A percentile compares a stretch with the other conserved stretches of the same genome.
Conservation (phyloP, 2,888 invertebrate species). For the Melieria picta region DNA sequence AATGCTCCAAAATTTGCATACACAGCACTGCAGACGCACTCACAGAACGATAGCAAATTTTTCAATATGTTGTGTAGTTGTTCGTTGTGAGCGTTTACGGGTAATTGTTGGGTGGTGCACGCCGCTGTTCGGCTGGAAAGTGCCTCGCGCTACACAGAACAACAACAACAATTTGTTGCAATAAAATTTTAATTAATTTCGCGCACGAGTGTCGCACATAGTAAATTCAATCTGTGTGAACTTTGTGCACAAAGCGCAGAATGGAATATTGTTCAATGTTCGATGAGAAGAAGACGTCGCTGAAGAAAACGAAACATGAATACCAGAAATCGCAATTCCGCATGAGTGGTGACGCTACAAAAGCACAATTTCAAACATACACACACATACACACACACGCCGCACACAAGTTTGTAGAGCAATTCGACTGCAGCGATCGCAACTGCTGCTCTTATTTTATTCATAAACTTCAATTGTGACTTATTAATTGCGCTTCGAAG, state of each 20-base stretch:
- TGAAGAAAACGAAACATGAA: neutral
- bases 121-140: too few relatives aligned
- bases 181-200: constrained; percentile 33
- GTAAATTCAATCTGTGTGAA: constrained; percentile 28
- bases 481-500: constrained; percentile 12
- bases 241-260: neutral
- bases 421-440: constrained; percentile 4
- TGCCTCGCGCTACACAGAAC: neutral
- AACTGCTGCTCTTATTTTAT: neutral
- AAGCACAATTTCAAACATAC: neutral
- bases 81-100: too few relatives aligned
- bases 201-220: constrained; percentile 23
- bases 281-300: neutral
- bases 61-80: too few relatives aligned
- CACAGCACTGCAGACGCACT: too few relatives aligned
- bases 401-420: neutral
- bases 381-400: neutral
- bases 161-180: constrained; percentile 18
- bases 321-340: neutral
- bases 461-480: constrained; percentile 19
- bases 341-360: neutral
- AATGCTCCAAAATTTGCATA: too few relatives aligned
- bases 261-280: constrained; percentile 13
- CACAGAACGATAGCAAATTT: too few relatives aligned
- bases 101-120: too few relatives aligned